phyloP scores from a whole-genome alignment of 2,113 vertebrate species.

The Hemicordylus capensis region DNA sequence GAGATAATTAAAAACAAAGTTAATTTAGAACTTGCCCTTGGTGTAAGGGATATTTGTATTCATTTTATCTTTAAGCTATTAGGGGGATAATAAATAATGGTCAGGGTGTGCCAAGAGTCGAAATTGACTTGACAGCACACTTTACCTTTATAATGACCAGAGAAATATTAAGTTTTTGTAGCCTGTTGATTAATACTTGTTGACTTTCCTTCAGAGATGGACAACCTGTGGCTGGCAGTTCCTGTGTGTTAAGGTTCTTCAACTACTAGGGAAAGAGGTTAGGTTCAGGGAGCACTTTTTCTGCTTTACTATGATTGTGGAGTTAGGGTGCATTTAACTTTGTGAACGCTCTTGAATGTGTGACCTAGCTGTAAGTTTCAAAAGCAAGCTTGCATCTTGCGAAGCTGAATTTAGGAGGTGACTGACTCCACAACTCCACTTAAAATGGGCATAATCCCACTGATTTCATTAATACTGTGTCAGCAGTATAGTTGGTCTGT shows the following conservation, averaged over 20 bases:
- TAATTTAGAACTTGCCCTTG: background rate
- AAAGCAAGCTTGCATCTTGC: background rate
- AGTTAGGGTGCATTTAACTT: background rate
- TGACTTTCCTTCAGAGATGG: slow-evolving; percentile 33
- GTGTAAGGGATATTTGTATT: slow-evolving; percentile 8
- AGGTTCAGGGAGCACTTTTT: slow-evolving; percentile 49
- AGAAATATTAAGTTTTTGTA: background rate
- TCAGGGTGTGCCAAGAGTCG: no score
- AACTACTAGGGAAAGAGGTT: slow-evolving; percentile 35
- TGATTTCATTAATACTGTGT: background rate
- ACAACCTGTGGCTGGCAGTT: slow-evolving; percentile 18
- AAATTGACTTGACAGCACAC: no score
- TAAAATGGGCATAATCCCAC: background rate
- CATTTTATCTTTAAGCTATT: background rate
- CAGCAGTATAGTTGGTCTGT: no score
- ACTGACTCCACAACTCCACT: background rate
- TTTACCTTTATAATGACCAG: background rate
- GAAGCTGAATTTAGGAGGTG: background rate
- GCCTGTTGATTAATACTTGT: background rate
- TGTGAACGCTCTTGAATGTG: background rate
- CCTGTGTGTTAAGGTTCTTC: slow-evolving; percentile 40
- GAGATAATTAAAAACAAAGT: background rate
- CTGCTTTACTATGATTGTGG: slow-evolving; percentile 33
- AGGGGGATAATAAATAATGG: background rate
- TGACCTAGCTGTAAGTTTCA: background rate